Evolutionary conservation across 2,797 vertebrate genomes (phyloP).

Genomic region (Capromys pilorides): DNA sequence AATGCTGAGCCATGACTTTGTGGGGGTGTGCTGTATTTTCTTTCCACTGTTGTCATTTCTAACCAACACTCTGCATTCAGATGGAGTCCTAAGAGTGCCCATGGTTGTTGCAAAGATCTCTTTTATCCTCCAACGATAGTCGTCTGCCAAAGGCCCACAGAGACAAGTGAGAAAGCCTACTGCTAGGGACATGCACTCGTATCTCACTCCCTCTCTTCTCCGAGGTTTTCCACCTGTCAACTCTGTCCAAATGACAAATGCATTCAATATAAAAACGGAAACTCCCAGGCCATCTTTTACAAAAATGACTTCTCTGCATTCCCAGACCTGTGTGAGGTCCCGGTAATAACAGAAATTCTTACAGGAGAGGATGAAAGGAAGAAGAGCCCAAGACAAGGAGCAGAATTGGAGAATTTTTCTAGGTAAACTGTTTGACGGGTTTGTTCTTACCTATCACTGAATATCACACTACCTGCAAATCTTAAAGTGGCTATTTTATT

Average conservation of each 20-base stretch:
- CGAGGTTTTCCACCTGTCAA: constrained; percentile 18
- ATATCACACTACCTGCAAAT: neutral
- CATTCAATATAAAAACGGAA: constrained; percentile 45
- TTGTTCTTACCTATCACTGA: neutral
- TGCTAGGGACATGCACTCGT: neutral
- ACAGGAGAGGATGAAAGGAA: neutral
- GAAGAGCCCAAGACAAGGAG: neutral
- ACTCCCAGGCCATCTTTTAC: constrained; percentile 50
- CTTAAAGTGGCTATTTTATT: neutral
- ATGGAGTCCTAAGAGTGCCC: neutral
- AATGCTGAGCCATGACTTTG: neutral
- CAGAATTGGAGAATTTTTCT: neutral
- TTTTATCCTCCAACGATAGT: neutral
- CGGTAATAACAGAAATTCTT: constrained; percentile 2
- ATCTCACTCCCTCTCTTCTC: neutral
- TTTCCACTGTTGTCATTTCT: neutral
- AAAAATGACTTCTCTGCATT: constrained; percentile 36
- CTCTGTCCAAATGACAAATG: constrained; percentile 38
- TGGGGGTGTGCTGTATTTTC: neutral
- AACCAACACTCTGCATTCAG: neutral
- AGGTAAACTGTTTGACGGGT: neutral
- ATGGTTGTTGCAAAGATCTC: neutral
- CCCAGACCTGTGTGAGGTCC: neutral
- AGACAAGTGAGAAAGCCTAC: neutral
- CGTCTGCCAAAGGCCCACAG: neutral